phyloP scores from a whole-genome alignment of 2,113 vertebrate genomes.

The Pleuronectes platessa region DNA sequence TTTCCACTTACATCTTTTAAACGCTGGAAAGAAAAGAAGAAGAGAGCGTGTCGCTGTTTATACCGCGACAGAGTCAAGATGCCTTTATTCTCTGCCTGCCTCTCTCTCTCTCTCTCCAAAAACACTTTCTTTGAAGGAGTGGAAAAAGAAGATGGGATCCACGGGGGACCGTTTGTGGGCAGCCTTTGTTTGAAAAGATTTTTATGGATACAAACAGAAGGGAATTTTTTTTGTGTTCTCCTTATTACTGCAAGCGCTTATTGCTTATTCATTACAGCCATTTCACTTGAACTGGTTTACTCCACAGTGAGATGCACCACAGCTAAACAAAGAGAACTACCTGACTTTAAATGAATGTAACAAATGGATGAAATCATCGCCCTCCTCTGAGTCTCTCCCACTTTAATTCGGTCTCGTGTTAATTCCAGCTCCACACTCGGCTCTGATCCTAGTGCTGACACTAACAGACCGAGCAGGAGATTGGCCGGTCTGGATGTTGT shows the following conservation, averaged over 20 bases:
- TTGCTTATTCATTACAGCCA: not conserved
- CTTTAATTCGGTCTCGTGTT: conserved; percentile 18
- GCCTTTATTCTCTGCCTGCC: conserved; percentile 1
- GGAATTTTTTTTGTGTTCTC: not conserved
- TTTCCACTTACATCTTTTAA: conserved; percentile 10
- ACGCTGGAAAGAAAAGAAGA: not conserved
- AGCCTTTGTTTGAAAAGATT: conserved; percentile 7
- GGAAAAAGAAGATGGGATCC: conserved; percentile 8
- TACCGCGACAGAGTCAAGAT: conserved; percentile 11
- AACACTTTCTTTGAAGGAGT: not conserved
- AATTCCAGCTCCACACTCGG: conserved; percentile 20
- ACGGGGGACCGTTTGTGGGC: not conserved
- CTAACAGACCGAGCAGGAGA: conserved; percentile 11
- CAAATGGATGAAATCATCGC: not conserved
- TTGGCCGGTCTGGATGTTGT: conserved; percentile 2
- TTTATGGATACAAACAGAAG: conserved; percentile 9
- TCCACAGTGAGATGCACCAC: not conserved
- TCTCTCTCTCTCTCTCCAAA: not conserved
- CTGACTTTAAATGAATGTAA: not conserved
- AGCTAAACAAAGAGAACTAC: not conserved
- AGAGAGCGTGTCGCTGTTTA: conserved; percentile 9
- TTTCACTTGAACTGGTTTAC: not conserved
- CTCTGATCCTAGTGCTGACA: conserved; percentile 58
- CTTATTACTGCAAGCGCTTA: not conserved
- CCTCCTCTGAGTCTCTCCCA: not conserved